Base-by-base conservation (phyloP, 2,888 invertebrate species). In the Ennomos erosarius region DNA sequence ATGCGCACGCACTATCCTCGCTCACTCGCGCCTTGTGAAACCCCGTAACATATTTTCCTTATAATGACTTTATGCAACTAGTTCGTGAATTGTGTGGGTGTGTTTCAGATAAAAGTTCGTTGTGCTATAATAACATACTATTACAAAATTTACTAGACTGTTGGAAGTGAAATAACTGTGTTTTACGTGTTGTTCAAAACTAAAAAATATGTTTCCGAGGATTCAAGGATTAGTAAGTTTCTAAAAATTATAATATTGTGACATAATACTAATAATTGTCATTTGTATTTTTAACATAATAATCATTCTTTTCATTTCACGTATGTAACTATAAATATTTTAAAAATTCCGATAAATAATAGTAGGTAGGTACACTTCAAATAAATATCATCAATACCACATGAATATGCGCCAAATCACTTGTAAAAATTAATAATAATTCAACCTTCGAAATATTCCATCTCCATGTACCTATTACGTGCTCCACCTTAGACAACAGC, bases 141-240 rank as follows among this genome's bases (percentile, higher is more conserved):
- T 58, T 13, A n/a, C 13, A 26, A 26, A 38, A 48, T 37, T 34
- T 9, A 64, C 59, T 71, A 64, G 39, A 68, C 65, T 55, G 49
- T 73, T 74, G 67, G 53, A 62, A 64, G 76, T 78, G 73, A 65
- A 71, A 71, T 75, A 75, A 75, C 75, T 54, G 36, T 46, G 66
- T 73, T 70, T 75, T 76, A 75, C 26, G 74, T 73, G 47, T 16
- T 53, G 65, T 73, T 71, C 75, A 69, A 59, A 64, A 45, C 6
- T 59, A 52, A 54, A 38, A 48, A 85, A 78, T 67, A 92, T 92
- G 91, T 90, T 92, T 79, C 91, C 91, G 42, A 86, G 89, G 85
- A 89, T 91, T 69, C 91, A 92, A 69, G 90, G 90, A 76, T 75
- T 92, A 90, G 91, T 92, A 66, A 26, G 26, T 26, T 26, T 26